A percentile compares a stretch with the other conserved stretches of the same genome.
These are phyloP conservation scores for zebrafish (Danio rerio) DNA, from an alignment of 2,113 vertebrate species.

Conservation along the genomic window DNA sequence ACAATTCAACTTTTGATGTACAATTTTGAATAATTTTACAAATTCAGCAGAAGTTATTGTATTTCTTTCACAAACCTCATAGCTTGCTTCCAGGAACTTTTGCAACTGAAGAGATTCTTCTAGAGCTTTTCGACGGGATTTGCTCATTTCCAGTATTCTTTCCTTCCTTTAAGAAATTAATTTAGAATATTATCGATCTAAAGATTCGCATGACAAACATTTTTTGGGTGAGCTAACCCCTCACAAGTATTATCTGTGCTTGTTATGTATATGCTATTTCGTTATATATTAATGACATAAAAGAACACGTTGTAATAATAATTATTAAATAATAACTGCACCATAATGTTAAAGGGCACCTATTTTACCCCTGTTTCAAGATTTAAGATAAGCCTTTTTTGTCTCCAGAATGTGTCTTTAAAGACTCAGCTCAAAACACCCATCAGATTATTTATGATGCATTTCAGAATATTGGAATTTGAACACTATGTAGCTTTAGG, in stretches of 20 bases:
- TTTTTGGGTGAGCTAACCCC: too few species aligned
- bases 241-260: too few species aligned
- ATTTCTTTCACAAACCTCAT: constrained; percentile 76
- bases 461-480: too few species aligned
- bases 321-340: background rate
- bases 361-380: too few species aligned
- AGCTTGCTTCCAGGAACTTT: constrained; percentile 81
- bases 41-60: background rate
- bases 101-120: constrained; percentile 81
- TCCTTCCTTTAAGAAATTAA: constrained; percentile 71
- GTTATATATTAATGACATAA: background rate
- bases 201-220: background rate
- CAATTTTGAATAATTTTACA: background rate
- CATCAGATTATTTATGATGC: too few species aligned
- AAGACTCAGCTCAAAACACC: too few species aligned
- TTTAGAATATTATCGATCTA: background rate
- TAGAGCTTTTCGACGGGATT: constrained; percentile 70
- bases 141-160: constrained; percentile 77
- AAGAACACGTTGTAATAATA: background rate
- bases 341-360: background rate
- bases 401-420: too few species aligned
- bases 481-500: too few species aligned
- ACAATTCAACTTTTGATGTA: background rate
- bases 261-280: too few species aligned
- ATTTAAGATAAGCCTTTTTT: too few species aligned